phyloP scores from a whole-genome alignment of 2,797 vertebrate species.

The Pelodytes ibericus region DNA sequence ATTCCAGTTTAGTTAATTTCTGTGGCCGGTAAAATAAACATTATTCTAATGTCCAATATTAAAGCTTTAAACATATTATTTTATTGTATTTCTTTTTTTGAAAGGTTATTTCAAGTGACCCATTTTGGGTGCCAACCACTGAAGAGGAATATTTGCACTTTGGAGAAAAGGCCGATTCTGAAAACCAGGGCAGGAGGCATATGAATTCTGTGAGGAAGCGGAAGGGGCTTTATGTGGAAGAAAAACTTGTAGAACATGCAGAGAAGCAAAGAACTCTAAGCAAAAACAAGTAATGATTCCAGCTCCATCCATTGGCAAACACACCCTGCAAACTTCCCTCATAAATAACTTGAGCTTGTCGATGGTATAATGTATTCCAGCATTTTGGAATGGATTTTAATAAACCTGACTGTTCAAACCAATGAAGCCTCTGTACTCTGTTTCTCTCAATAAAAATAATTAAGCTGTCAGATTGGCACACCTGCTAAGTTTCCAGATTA shows the following conservation, averaged over 20 bases:
- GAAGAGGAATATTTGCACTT: conserved; percentile 98
- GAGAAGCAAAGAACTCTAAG: conserved; percentile 95
- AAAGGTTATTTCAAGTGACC: conserved; percentile 89
- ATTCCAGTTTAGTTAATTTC: too few species aligned
- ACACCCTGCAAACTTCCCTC: background rate
- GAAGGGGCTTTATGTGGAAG: conserved; percentile 92
- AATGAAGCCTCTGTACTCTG: conserved; percentile 13
- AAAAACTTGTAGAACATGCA: conserved; percentile 92
- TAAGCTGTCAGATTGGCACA: too few species aligned
- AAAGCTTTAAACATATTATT: too few species aligned
- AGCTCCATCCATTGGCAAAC: too few species aligned
- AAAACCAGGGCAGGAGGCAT: conserved; percentile 92
- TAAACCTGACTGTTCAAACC: conserved; percentile 37
- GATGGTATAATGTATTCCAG: conserved; percentile 4
- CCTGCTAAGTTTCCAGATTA: too few species aligned
- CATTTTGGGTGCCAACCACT: conserved; percentile 94
- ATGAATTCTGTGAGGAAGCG: conserved; percentile 89
- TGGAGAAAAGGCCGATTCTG: conserved; percentile 92
- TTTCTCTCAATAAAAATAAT: conserved; percentile 12
- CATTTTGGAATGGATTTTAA: conserved; percentile 43
- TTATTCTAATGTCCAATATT: too few species aligned
- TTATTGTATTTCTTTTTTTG: background rate
- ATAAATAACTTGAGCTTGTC: conserved; percentile 27
- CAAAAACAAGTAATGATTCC: conserved; percentile 84
- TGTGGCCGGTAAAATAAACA: too few species aligned